Conservation (phyloP, 2,113 vertebrate species). For the Brachypodius melanocephalos region DNA sequence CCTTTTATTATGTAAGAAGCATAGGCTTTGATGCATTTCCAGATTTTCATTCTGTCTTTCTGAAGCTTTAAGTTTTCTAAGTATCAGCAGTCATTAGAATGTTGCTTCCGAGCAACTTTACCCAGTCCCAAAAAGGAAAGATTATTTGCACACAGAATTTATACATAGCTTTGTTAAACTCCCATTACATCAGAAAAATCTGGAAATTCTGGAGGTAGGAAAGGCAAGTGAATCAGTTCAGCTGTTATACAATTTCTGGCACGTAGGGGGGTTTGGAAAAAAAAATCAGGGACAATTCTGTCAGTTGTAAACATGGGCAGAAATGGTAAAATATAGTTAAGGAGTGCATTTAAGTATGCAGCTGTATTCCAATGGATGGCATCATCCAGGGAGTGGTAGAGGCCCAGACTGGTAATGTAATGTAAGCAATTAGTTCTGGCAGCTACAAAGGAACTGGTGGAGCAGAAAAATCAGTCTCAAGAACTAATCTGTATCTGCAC, state of each 20-base stretch:
- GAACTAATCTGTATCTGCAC: slow-evolving; percentile 59
- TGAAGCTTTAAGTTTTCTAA: not conserved
- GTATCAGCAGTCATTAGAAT: not conserved
- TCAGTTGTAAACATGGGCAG: not conserved
- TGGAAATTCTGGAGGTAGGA: not conserved
- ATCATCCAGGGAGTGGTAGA: slow-evolving; percentile 50
- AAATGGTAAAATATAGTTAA: slow-evolving; percentile 20
- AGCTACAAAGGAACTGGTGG: slow-evolving; percentile 58
- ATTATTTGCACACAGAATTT: not conserved
- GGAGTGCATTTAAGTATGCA: slow-evolving; percentile 37
- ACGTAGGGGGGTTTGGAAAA: not conserved
- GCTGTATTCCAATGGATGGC: slow-evolving; percentile 46
- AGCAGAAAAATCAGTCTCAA: slow-evolving; percentile 64
- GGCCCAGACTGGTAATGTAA: slow-evolving; percentile 46
- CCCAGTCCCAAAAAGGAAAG: not conserved
- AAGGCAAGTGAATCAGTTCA: not conserved
- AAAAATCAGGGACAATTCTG: not conserved
- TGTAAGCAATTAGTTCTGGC: slow-evolving; percentile 67
- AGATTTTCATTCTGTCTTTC: not conserved
- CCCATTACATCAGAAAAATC: not conserved
- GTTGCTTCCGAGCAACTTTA: not conserved
- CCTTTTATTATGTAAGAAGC: not conserved
- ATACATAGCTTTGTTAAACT: not conserved
- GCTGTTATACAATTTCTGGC: not conserved
- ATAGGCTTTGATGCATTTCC: not conserved